Evolutionary conservation across 64 coral and sea anemone species (phyloP).

Genomic region (Porites lutea): DNA sequence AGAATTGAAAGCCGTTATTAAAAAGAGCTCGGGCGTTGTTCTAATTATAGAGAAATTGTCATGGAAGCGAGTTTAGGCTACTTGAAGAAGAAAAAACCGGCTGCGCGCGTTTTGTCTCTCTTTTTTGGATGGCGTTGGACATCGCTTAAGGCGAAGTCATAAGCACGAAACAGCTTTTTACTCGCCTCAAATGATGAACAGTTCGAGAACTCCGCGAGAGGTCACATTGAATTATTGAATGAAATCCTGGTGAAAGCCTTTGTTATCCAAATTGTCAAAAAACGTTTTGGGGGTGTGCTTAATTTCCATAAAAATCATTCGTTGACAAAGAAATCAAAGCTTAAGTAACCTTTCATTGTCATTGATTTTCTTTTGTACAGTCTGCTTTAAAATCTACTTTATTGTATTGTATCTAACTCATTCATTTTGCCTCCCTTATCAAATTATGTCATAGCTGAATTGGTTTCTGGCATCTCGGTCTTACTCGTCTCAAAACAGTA

Average conservation of each 20-base stretch:
- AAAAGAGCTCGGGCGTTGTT: slow-evolving; percentile 40
- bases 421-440: not conserved
- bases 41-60: slow-evolving; percentile 55
- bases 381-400: not conserved
- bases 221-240: not conserved
- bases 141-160: too few relatives aligned
- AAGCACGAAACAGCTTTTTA: not conserved
- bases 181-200: too few relatives aligned
- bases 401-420: too few relatives aligned
- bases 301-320: slow-evolving; percentile 41
- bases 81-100: not conserved
- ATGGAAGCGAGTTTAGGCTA: slow-evolving; percentile 16
- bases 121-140: too few relatives aligned
- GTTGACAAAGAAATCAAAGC: not conserved
- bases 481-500: not conserved
- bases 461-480: not conserved
- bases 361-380: not conserved
- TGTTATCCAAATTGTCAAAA: slow-evolving; percentile 5
- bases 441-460: too few relatives aligned
- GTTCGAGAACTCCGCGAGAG: not conserved
- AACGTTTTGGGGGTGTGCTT: slow-evolving; percentile 6
- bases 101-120: too few relatives aligned
- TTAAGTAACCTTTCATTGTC: not conserved
- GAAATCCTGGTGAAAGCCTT: not conserved
- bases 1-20: slow-evolving; percentile 61